Base-by-base conservation (phyloP, 2,797 vertebrate species). In the Numenius phaeopus region DNA sequence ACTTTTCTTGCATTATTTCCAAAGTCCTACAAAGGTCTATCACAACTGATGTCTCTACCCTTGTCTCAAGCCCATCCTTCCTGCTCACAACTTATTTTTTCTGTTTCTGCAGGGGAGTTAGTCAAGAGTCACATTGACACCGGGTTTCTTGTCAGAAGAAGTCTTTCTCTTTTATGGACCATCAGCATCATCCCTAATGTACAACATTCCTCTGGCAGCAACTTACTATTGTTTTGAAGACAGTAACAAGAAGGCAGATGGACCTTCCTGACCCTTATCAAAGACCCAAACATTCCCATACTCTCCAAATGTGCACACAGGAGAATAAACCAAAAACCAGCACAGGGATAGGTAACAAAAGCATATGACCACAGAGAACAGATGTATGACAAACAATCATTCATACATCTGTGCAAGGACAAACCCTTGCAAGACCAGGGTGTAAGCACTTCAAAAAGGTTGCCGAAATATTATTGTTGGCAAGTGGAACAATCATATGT, bases 21-120 rank as follows among this genome's bases (percentile, higher is more conserved):
- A 21, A 42, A 66, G 5, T 44, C 7, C 11, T 40, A 24, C 19
- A 5, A 66, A 62, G 9, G 7, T 30, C 14, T 49, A 3, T 30
- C 9, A 26, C 3, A 5, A 22, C 4, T 42, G 6, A 2, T 9
- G 7, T 58, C 15, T 71, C 23, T 34, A 29, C 4, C 9, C 5
- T 23, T 58, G 4, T 27, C 13, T 84, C 19, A 46, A 66, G 26
- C 12, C 2, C 1, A 71, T 37, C n/a, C 14, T 27, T 27, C 9
- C 21, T 39, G 11, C 18, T 54, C 3, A 1, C 3, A 34, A 7
- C 18, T 54, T 29, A 7, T 30, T 58, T 80, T 62, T 72, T 11
- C 18, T n/a, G 2, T 64, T 83, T n/a, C 27, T 72, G 12, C 46
- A 59, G 10, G 8, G 1, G 3, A 13, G 17, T 77, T 62, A 44